Evolutionary conservation across 2,113 vertebrate species (phyloP), one percentile per base, ranked within the genome.

Genomic region (Callorhinus ursinus): DNA sequence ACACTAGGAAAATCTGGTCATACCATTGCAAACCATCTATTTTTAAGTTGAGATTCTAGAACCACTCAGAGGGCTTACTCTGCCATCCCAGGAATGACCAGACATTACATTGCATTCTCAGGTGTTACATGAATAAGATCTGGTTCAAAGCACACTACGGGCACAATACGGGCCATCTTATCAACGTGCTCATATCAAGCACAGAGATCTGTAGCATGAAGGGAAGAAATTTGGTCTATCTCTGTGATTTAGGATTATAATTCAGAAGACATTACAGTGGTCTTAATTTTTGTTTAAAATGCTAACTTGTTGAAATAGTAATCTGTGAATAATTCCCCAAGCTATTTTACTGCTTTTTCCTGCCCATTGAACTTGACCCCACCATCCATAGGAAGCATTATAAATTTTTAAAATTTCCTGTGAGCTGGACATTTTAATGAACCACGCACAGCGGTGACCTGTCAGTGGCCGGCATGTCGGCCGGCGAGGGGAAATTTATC

Each of bases 361-460:
- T 98, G 97, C 98, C 98, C 96, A 97, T 98, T 98, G 98, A 98
- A 98, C 98, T 98, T 98, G 98, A 99, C 98, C 98, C 93, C 97
- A 51, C 96, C 97, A 96, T 98, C 98, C 97, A 95, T 94, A 98
- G 98, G 98, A 99, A 98, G 97, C 76, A 74, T 98, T 98, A 99
- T 99, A 99, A 99, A 99, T 98, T 99, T 98, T 98, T 98, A 97
- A 98, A 98, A 97, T 99, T 98, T 98, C 98, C 98, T 97, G 93
- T 96, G 98, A 98, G 98, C 84, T 97, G 98, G 98, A 98, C 98
- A 97, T 98, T 99, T 99, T 99, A 99, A 99, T 99, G 99, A 99
- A 98, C 98, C 97, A 90, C 71, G 95, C 99, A 98, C 99, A 99
- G 98, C 98, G 96, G 99, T 98, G 97, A 97, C 97, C 98, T 98